These are phyloP conservation scores for Oryzias woworae DNA, from an alignment of 2,113 vertebrate genomes.

Conservation along the genomic window DNA sequence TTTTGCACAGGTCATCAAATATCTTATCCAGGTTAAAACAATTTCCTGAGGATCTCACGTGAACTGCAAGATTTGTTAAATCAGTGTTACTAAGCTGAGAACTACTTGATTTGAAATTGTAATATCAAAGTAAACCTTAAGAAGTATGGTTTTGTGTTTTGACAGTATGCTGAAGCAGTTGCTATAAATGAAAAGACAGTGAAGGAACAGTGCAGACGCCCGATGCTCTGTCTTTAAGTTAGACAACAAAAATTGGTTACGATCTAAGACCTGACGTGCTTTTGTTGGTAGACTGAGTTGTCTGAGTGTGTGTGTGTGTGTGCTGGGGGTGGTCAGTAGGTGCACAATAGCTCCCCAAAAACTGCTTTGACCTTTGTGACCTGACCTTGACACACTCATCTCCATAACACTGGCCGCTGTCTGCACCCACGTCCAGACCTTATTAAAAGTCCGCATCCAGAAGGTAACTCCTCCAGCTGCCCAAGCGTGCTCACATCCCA, in stretches of 20 bases:
- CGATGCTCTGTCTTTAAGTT: conserved; percentile 18
- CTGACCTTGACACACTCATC: conserved; percentile 76
- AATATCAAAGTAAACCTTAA: too few relatives aligned
- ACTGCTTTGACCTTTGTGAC: conserved; percentile 48
- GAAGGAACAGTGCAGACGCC: neutral
- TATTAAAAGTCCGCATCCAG: conserved; percentile 57
- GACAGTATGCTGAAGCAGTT: neutral
- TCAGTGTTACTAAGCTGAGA: too few relatives aligned
- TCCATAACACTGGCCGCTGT: conserved; percentile 75
- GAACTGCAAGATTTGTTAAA: too few relatives aligned
- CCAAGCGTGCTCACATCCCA: conserved; percentile 40
- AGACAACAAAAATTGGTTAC: conserved; percentile 15
- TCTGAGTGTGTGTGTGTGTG: conserved; percentile 12
- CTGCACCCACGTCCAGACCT: conserved; percentile 65
- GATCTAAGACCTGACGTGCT: conserved; percentile 49
- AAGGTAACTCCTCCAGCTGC: conserved; percentile 67
- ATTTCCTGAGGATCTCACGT: too few relatives aligned
- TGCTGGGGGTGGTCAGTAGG: conserved; percentile 6
- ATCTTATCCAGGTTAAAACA: too few relatives aligned
- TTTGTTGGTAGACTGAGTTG: conserved; percentile 41
- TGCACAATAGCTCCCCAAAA: conserved; percentile 46
- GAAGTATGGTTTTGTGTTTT: too few relatives aligned
- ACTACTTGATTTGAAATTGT: too few relatives aligned
- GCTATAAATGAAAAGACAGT: neutral
- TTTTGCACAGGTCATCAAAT: too few relatives aligned